A percentile compares a stretch with the other conserved stretches of the same genome.
These are phyloP conservation scores for Periparus ater DNA, from an alignment of 2,797 vertebrate genomes.

Conservation along the genomic window DNA sequence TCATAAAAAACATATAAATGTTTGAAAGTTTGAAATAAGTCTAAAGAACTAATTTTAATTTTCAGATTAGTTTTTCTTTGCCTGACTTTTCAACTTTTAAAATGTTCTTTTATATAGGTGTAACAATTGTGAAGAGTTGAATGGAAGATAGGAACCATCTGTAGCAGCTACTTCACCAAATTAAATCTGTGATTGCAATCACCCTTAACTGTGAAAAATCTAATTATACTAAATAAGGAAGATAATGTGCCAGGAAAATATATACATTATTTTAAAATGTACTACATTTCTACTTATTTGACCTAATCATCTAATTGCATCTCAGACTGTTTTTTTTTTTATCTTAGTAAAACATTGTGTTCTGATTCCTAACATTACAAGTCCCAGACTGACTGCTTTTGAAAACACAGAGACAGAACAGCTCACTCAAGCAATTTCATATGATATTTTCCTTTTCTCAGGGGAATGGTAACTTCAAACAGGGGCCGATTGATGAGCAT, in stretches of 20 bases:
- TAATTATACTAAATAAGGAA: not conserved
- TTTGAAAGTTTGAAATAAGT: not conserved
- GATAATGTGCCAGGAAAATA: not conserved
- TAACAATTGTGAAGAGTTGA: not conserved
- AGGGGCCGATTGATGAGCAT: not conserved
- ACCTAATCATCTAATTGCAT: not conserved
- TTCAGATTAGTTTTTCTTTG: not conserved
- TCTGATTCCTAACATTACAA: not conserved
- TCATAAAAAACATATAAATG: not conserved
- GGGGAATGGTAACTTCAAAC: not conserved
- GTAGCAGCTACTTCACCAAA: not conserved
- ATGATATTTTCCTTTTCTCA: slow-evolving; percentile 3
- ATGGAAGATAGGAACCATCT: not conserved
- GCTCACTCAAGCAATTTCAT: not conserved
- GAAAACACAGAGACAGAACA: not conserved
- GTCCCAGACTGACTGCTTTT: not conserved
- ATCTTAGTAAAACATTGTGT: not conserved
- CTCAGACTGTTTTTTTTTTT: not conserved
- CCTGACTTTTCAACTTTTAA: not conserved
- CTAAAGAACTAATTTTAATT: not conserved
- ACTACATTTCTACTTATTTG: not conserved
- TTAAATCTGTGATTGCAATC: not conserved
- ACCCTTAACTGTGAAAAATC: not conserved
- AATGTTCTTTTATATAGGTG: not conserved
- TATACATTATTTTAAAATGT: not conserved